Evolutionary conservation across 2,888 invertebrate genomes (phyloP), one percentile per base, ranked within the genome.

Genomic region (Caenorhabditis panamensis): DNA sequence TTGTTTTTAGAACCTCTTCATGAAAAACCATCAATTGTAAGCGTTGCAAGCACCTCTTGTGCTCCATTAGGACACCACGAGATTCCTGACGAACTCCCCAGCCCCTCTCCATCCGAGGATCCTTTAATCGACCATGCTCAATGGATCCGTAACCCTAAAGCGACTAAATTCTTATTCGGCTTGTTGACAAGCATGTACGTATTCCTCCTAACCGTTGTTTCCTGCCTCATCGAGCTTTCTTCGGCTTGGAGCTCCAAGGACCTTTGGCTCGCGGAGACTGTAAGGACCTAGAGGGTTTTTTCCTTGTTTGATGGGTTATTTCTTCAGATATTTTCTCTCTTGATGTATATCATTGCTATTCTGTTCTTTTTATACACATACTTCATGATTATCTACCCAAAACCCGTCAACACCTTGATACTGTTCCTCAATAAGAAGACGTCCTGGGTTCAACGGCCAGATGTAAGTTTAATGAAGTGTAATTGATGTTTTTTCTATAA

Each of bases 361-460:
- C 16, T 86, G 8, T 89, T 89, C 73, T 82, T 89, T 24, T 22
- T 83, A 11, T 88, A 88, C 62, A 84, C 84, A 28, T 89, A 89
- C 66, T 47, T 86, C 2, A 79, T 89, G 54, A 76, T 89, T 18
- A 82, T 89, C 22, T 83, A 89, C 76, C 89, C 89, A 9, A 79
- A 69, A 13, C 77, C 82, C 59, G 56, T 85, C 37, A 85, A 75
- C 26, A 11, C 26, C 1, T 20, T 71, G 9, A 63, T 73, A 5
- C 18, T 59, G 24, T 41, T 67, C 1, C 24, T 72, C n/a, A 59
- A 66, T 24, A 49, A 22, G 26, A 67, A 67, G 16, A 67, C 67
- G 20, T 59, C 56, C 0, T 44, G 49, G 24, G 62, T 67, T 13
- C 58, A 44, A n/a, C 61, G 66, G 24, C 76, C 76, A 13, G 66